phyloP scores from a whole-genome alignment of 2,113 vertebrate genomes.

The Hyperoodon ampullatus region DNA sequence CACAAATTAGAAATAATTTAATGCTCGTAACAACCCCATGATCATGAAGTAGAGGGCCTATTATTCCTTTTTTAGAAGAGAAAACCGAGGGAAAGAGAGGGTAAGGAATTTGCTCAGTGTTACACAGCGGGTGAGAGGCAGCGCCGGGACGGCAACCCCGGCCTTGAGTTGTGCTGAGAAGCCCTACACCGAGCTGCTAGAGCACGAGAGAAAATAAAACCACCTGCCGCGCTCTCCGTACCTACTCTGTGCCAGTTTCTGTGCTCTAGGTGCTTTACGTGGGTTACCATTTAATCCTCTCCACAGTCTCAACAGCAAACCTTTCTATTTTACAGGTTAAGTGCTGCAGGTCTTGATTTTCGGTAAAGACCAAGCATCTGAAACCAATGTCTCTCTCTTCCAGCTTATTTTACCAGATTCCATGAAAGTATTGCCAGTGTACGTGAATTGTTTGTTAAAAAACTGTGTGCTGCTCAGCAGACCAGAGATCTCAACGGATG shows the following conservation, averaged over 20 bases:
- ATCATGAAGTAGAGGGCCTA: not conserved
- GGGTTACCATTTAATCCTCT: not conserved
- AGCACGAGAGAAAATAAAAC: not conserved
- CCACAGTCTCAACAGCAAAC: not conserved
- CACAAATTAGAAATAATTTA: not conserved
- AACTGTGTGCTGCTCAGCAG: constrained; percentile 89
- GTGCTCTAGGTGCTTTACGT: not conserved
- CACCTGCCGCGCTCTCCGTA: not conserved
- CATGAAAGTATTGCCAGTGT: constrained; percentile 96
- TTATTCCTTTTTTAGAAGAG: not conserved
- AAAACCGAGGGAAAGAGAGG: not conserved
- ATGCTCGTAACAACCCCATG: not conserved
- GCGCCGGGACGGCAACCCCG: fast-evolving
- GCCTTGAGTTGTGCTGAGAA: too few species aligned
- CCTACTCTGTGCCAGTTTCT: not conserved
- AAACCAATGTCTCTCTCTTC: not conserved
- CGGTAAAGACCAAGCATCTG: not conserved
- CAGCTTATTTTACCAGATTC: constrained; percentile 96
- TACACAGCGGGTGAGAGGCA: too few species aligned
- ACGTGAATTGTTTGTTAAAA: constrained; percentile 96
- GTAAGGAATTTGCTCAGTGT: not conserved
- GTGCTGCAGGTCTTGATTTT: not conserved
- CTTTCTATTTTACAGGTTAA: not conserved
- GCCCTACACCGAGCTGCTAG: not conserved
- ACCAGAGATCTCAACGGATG: constrained; percentile 90